Percentiles rank a stretch among this genome's conserved stretches.
phyloP scores from a whole-genome alignment of 2,113 vertebrate species.

The Cynopterus brachyotis region DNA sequence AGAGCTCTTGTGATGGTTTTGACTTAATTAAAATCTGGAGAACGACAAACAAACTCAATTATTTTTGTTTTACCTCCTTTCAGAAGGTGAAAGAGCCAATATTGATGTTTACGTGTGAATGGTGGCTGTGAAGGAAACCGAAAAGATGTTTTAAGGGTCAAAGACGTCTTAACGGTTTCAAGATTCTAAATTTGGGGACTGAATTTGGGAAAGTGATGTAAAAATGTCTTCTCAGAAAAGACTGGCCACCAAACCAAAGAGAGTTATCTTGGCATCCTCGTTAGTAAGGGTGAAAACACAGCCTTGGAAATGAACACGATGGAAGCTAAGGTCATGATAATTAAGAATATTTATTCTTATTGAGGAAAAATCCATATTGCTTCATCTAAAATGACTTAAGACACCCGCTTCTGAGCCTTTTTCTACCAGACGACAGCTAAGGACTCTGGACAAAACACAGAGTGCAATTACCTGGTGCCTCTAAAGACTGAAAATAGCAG shows the following conservation, averaged over 20 bases:
- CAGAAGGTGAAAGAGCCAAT: neutral
- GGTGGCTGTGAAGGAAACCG: neutral
- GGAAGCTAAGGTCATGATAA: neutral
- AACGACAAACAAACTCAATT: neutral
- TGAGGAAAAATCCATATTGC: neutral
- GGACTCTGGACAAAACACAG: neutral
- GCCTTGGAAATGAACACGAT: neutral
- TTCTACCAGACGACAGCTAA: neutral
- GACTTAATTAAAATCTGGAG: neutral
- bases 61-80: neutral
- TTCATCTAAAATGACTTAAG: neutral
- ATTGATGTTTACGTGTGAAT: neutral
- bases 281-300: neutral
- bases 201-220: neutral
- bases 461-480: neutral
- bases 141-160: neutral
- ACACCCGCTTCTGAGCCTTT: neutral
- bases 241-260: neutral
- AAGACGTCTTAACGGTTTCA: neutral
- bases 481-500: neutral
- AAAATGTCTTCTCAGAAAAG: neutral
- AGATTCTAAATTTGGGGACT: neutral
- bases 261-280: neutral
- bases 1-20: neutral
- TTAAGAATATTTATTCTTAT: neutral